A percentile compares a stretch with the other conserved stretches of the same genome.
Evolutionary conservation across 2,113 vertebrate genomes (phyloP).

Genomic region (Harpagus bidentatus): DNA sequence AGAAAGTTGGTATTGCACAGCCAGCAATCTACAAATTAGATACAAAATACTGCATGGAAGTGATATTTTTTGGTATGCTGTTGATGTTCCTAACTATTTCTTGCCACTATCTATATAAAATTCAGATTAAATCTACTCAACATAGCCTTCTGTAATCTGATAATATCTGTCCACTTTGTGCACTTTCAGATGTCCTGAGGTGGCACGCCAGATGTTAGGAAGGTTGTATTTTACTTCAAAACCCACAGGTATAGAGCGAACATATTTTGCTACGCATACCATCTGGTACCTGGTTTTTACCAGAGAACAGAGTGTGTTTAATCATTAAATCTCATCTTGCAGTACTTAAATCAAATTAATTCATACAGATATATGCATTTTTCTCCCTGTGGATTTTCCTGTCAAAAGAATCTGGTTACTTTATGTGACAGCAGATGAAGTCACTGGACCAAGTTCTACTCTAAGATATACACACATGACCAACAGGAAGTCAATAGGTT

Average conservation of each 20-base stretch:
- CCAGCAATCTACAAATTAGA: constrained; percentile 22
- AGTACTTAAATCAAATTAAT: constrained; percentile 31
- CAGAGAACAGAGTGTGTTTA: not conserved
- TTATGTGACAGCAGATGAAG: not conserved
- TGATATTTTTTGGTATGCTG: not conserved
- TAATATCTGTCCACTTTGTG: not conserved
- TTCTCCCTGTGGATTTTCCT: not conserved
- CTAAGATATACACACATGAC: not conserved
- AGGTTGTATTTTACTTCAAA: constrained; percentile 40
- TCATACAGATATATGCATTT: not conserved
- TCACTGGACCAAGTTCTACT: not conserved
- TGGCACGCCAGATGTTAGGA: constrained; percentile 14
- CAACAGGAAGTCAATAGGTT: not conserved
- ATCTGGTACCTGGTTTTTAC: constrained; percentile 31
- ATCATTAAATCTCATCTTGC: not conserved
- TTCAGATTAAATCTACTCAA: not conserved
- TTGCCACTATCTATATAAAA: not conserved
- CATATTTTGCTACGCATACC: not conserved
- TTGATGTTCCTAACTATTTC: not conserved
- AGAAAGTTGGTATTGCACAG: constrained; percentile 40
- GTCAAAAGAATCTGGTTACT: not conserved
- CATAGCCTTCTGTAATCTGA: not conserved
- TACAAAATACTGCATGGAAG: not conserved
- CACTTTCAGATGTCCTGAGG: constrained; percentile 15
- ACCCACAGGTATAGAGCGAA: not conserved